Evolutionary conservation across 2,797 vertebrate genomes (phyloP).

Genomic region (Pitangus sulphuratus): DNA sequence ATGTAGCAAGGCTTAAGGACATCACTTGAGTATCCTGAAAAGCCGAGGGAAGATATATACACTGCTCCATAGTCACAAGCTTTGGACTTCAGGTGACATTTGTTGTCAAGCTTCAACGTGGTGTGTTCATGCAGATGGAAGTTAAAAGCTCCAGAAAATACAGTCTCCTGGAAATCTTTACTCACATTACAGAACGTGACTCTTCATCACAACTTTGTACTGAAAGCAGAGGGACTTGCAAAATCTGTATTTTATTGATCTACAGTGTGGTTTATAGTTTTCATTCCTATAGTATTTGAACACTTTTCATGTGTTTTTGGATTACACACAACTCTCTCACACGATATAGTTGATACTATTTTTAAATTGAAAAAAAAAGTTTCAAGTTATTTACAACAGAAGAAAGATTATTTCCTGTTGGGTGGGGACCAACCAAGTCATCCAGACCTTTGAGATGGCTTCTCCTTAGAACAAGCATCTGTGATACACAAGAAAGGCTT

Average conservation of each 20-base stretch:
- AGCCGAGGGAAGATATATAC: neutral
- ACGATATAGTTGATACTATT: neutral
- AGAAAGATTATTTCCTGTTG: neutral
- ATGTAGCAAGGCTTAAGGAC: neutral
- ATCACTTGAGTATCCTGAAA: neutral
- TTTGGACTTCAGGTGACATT: neutral
- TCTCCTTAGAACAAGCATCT: neutral
- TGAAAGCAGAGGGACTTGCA: neutral
- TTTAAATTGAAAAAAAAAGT: neutral
- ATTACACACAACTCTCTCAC: accelerated
- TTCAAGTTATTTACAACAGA: neutral
- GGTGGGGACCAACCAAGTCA: neutral
- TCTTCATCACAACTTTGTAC: neutral
- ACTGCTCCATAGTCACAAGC: neutral
- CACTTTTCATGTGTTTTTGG: neutral
- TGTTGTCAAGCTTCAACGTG: neutral
- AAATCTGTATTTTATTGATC: neutral
- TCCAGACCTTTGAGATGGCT: neutral
- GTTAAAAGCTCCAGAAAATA: neutral
- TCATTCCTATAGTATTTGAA: neutral
- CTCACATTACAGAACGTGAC: neutral
- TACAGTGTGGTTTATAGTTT: neutral
- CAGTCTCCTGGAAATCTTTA: neutral
- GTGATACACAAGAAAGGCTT: neutral
- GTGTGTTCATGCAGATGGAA: neutral